These are phyloP conservation scores for Lampris incognitus DNA, from an alignment of 2,113 vertebrate species.

Conservation along the genomic window DNA sequence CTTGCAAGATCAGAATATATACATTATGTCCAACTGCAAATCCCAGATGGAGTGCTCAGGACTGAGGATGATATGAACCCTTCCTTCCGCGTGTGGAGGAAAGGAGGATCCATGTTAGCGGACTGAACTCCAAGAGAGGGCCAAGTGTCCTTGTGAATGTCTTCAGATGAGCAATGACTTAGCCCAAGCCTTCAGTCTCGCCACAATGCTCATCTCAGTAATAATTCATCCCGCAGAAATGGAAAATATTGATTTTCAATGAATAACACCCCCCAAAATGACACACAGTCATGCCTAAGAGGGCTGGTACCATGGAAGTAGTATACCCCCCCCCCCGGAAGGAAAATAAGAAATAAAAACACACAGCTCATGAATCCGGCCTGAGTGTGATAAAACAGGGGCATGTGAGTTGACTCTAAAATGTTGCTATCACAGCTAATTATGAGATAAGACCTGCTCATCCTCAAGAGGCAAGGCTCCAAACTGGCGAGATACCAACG, in stretches of 20 bases:
- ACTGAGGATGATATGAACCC: constrained; percentile 42
- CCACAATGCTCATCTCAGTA: constrained; percentile 73
- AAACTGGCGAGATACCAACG: constrained; percentile 49
- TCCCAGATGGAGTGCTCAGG: constrained; percentile 24
- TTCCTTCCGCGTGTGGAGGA: constrained; percentile 33
- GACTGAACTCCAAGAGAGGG: constrained; percentile 62
- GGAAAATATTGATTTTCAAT: constrained; percentile 81
- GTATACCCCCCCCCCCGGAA: not conserved
- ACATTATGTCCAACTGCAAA: constrained; percentile 3
- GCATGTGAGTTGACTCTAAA: constrained; percentile 19
- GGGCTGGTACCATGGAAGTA: constrained; percentile 51
- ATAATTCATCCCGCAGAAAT: constrained; percentile 79
- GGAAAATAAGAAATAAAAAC: not conserved
- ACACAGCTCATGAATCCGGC: constrained; percentile 7
- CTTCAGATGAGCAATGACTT: constrained; percentile 68
- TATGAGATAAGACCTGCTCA: constrained; percentile 49
- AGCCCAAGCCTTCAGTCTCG: constrained; percentile 70
- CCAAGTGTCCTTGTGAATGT: constrained; percentile 75
- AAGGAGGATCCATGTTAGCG: constrained; percentile 42
- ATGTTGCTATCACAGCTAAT: constrained; percentile 62
- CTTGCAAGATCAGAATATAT: not conserved
- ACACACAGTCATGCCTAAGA: constrained; percentile 42
- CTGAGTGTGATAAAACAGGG: constrained; percentile 35
- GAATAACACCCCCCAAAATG: constrained; percentile 72
- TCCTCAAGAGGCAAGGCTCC: constrained; percentile 47